These are phyloP conservation scores for Dicycla oo DNA, from an alignment of 2,888 invertebrate genomes.

Conservation along the genomic window DNA sequence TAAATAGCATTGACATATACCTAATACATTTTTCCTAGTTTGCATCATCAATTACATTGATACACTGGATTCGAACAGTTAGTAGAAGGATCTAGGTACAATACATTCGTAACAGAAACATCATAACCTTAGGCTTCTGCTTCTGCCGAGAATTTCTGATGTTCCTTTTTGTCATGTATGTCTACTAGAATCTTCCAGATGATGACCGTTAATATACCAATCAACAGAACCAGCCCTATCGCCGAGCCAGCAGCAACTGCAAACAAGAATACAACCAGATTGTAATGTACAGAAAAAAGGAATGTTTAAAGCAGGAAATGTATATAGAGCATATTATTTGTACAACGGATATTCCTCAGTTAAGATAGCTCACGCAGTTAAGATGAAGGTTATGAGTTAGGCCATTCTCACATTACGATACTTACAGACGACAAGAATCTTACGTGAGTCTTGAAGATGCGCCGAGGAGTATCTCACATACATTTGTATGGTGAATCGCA, in stretches of 20 bases:
- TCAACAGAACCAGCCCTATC: conserved; percentile 75
- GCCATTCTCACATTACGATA: too few species aligned
- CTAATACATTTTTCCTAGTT: conserved; percentile 35
- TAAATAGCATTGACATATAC: conserved; percentile 27
- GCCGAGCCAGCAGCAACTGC: conserved; percentile 79
- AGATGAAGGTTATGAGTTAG: not conserved
- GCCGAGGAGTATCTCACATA: too few species aligned
- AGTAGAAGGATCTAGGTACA: conserved; percentile 72
- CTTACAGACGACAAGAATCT: too few species aligned
- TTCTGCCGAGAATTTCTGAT: conserved; percentile 75
- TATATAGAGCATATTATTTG: not conserved
- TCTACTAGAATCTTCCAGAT: conserved; percentile 81
- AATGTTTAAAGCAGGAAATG: not conserved
- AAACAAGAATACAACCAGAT: conserved; percentile 45
- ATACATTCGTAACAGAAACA: conserved; percentile 72
- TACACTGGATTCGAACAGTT: conserved; percentile 77
- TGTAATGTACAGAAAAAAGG: conserved; percentile 7
- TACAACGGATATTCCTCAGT: not conserved
- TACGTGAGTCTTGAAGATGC: too few species aligned
- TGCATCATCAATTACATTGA: conserved; percentile 30
- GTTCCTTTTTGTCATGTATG: conserved; percentile 79
- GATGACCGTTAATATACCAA: conserved; percentile 80
- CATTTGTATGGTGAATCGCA: too few species aligned
- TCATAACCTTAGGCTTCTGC: conserved; percentile 74
- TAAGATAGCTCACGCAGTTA: not conserved